Evolutionary conservation across 2,888 invertebrate species (phyloP), one percentile per base, ranked within the genome.

Genomic region (Cryptocephalus primarius): DNA sequence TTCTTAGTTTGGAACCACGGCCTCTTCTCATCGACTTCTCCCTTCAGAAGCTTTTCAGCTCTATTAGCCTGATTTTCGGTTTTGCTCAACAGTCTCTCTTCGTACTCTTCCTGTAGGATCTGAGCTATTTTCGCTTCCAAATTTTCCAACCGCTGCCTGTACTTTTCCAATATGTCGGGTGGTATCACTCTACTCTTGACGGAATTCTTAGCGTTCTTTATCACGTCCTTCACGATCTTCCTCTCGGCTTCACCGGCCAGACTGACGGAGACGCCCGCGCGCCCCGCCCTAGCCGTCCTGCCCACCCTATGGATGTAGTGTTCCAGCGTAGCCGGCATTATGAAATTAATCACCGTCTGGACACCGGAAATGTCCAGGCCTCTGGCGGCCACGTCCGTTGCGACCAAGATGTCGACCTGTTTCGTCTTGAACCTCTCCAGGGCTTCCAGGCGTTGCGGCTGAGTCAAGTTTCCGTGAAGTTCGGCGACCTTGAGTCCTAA

Each of bases 281-380:
- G 49, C 0, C 96, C 96, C 14, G 54, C 54, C 62, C 97, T 78
- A 0, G 97, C 97, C 1, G 97, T 99, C 60, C 97, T 76, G 34
- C 97, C 97, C 8, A 97, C 92, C 67, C 86, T 78, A 71, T 99
- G 99, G 59, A 99, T 93, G 62, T 99, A 99, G 68, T 96, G 95
- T 63, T 96, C 92, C 13, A 95, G 69, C 0, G 92, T 89, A 39
- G 88, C 85, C 0, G 97, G 97, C 83, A 97, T 84, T 0, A 91
- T 86, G 71, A 93, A 96, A 72, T 99, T 99, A 40, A 99, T 83
- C 6, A 96, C 96, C 10, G 96, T 96, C 72, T 91, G 89, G 0
- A 97, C 94, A 8, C 93, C 94, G n/a, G 88, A 84, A 57, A 97
- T 97, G 72, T 97, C 97, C 40, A 97, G 75, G 61, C 99, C 95